These are phyloP conservation scores for Corythaeola cristata DNA, from an alignment of 2,113 vertebrate species.

Conservation along the genomic window DNA sequence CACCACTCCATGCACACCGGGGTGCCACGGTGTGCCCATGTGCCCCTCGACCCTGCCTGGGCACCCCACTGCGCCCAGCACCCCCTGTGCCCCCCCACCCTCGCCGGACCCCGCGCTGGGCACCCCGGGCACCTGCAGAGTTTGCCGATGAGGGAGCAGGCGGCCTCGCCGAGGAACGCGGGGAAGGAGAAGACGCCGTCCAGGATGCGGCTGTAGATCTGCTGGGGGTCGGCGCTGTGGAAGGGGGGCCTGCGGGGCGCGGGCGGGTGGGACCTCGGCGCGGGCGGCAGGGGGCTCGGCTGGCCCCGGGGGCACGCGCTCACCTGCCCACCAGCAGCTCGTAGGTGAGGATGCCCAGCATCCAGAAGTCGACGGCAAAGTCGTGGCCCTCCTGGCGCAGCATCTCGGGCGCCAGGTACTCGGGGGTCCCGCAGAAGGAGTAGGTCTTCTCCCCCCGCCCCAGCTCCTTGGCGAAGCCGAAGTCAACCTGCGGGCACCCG, in stretches of 20 bases:
- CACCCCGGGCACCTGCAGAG: constrained; percentile 77
- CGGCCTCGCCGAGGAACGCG: constrained; percentile 74
- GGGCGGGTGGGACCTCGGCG: not conserved
- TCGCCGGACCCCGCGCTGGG: too few relatives aligned
- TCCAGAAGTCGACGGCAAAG: constrained; percentile 85
- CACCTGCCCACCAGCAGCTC: constrained; percentile 84
- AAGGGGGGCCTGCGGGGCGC: constrained; percentile 75
- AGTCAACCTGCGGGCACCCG: constrained; percentile 75
- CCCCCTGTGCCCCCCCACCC: not conserved
- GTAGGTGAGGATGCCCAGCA: constrained; percentile 80
- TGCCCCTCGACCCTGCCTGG: too few relatives aligned
- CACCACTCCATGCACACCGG: too few relatives aligned
- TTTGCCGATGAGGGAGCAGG: constrained; percentile 80
- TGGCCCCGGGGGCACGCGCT: not conserved
- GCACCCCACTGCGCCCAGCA: too few relatives aligned
- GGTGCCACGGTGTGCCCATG: too few relatives aligned
- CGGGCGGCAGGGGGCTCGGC: not conserved
- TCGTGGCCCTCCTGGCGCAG: constrained; percentile 86
- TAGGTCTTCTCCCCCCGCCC: constrained; percentile 80
- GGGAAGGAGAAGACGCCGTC: constrained; percentile 79
- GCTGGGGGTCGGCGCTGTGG: constrained; percentile 81
- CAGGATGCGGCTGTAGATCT: constrained; percentile 82
- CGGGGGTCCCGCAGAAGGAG: constrained; percentile 84
- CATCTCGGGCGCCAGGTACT: constrained; percentile 86
- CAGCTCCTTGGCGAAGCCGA: constrained; percentile 84